These are phyloP conservation scores for Aphelenchoides fujianensis DNA, from an alignment of 1,140 invertebrate genomes.

Conservation along the genomic window DNA sequence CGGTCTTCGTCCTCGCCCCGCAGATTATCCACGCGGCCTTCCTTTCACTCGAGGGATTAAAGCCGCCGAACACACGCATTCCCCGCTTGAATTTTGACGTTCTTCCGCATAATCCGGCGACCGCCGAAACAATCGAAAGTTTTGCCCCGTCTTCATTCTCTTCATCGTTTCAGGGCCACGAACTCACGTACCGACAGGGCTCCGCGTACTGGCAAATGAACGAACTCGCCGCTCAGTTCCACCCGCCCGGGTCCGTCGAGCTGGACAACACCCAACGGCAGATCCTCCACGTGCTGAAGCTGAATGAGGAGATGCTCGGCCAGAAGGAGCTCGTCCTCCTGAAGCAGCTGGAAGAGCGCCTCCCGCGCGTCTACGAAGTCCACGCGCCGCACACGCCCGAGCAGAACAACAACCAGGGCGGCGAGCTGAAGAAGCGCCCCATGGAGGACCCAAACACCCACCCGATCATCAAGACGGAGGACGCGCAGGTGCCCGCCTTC, in stretches of 20 bases:
- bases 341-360: conserved; percentile 37
- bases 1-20: too few relatives aligned
- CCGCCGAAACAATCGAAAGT: too few relatives aligned
- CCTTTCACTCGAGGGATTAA: too few relatives aligned
- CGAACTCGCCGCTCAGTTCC: conserved; percentile 49
- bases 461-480: neutral
- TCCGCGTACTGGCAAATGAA: conserved; percentile 40
- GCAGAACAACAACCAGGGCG: conserved; percentile 10
- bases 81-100: too few relatives aligned
- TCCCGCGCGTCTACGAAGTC: conserved; percentile 11
- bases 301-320: conserved; percentile 62
- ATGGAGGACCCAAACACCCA: neutral
- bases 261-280: conserved; percentile 78
- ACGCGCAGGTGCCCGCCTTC: neutral
- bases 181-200: conserved; percentile 47
- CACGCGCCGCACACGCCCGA: too few relatives aligned
- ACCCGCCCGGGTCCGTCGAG: conserved; percentile 60
- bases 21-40: too few relatives aligned
- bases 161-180: conserved; percentile 49
- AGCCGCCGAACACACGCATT: too few relatives aligned
- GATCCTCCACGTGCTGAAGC: conserved; percentile 76
- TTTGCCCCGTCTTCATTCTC: too few relatives aligned
- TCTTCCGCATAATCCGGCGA: too few relatives aligned
- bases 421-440: neutral
- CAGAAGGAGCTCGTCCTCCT: conserved; percentile 32